Base-by-base conservation (phyloP, 2,888 invertebrate genomes). In the Anodontia alba region DNA sequence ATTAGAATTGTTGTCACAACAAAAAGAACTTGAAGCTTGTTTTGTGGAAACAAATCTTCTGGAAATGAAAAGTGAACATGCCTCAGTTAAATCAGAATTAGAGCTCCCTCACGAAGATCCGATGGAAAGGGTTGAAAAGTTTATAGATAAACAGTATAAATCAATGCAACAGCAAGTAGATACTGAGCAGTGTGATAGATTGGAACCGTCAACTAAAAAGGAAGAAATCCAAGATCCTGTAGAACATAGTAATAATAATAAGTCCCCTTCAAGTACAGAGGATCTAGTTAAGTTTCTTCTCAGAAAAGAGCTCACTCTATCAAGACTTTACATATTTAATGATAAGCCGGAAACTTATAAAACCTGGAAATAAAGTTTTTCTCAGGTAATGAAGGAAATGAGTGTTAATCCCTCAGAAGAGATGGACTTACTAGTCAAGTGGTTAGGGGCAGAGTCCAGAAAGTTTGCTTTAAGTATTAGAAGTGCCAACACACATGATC, bases 391-490 rank as follows among this genome's bases (percentile, higher is more conserved):
- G 29, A 62, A 57, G 7, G 70, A 75, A 36, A 23, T 75, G 31
- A 23, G 31, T 23, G 67, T 69, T 15, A 67, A 33, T 12, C 49
- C 68, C 1, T 43, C 36, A 8, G 69, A 76, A 26, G 76, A 76
- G n/a, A 54, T 69, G 51, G 76, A 76, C 36, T 54, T 76, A n/a
- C 49, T 70, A 38, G 54, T 62, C 29, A 76, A 76, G 31, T 76
- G 70, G 70, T 49, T 76, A 20, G 76, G 70, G 68, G 36, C 62
- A 8, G 43, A 69, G 20, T 76, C 76, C 42, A 36, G 66, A 12
- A 73, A 46, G 51, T 46, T 49, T 15, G 76, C 76, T 29, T 49
- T 49, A 23, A 76, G 69, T 69, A 76, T 76, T 17, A 38, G 70
- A 33, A 26, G 54, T 15, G 38, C 76, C 7, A 76, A 69, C 26